Conservation (phyloP, 2,888 invertebrate species). For the Drosophila dives region DNA sequence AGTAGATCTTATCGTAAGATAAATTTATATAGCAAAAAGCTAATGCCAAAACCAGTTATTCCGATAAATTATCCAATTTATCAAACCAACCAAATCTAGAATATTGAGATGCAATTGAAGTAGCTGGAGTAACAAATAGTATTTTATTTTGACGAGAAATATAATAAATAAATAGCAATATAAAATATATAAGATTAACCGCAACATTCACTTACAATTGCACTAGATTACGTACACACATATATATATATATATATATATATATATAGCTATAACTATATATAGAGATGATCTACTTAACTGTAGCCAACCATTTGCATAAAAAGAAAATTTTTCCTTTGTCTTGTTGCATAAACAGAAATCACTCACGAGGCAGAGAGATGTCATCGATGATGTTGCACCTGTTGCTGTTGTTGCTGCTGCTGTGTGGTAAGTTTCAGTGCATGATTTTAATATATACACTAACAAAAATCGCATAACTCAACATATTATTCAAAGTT, state of each 20-base stretch:
- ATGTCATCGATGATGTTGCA: slow-evolving; percentile 57
- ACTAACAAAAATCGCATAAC: background rate
- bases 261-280: slow-evolving; percentile 18
- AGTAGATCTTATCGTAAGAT: too few relatives aligned
- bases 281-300: slow-evolving; percentile 59
- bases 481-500: too few relatives aligned
- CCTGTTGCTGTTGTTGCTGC: slow-evolving; percentile 58
- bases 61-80: background rate
- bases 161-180: slow-evolving; percentile 61
- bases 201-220: slow-evolving; percentile 40
- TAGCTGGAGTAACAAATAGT: slow-evolving; percentile 23
- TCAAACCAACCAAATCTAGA: background rate
- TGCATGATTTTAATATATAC: background rate
- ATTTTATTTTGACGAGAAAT: slow-evolving; percentile 50
- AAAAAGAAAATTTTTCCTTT: slow-evolving; percentile 50
- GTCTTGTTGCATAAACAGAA: slow-evolving; percentile 56
- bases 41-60: background rate
- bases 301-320: slow-evolving; percentile 48
- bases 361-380: slow-evolving; percentile 6
- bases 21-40: background rate
- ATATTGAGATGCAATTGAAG: background rate
- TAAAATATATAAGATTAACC: slow-evolving; percentile 53
- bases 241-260: slow-evolving; percentile 39
- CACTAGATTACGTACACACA: slow-evolving; percentile 32
- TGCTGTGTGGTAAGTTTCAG: slow-evolving; percentile 65